Percentiles rank a stretch among this genome's conserved stretches.
These are phyloP conservation scores for Megatriorchis doriae DNA, from an alignment of 2,113 vertebrate genomes.

Conservation along the genomic window DNA sequence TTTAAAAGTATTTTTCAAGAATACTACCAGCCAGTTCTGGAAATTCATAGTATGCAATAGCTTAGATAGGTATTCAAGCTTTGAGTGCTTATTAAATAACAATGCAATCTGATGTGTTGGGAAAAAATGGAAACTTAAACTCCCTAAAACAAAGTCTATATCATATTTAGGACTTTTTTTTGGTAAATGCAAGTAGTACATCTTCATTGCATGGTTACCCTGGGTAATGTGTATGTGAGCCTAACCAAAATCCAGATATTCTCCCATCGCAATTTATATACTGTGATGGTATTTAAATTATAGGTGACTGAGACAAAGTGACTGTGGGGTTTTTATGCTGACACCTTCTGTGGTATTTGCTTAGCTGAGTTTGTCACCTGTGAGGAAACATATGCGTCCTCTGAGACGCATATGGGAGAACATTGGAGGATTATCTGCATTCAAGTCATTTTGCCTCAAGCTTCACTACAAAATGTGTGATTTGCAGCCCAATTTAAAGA, in stretches of 20 bases:
- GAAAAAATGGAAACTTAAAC: background rate
- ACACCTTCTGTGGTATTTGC: background rate
- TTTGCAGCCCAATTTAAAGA: constrained; percentile 28
- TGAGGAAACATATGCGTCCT: background rate
- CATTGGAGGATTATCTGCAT: background rate
- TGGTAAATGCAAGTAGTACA: background rate
- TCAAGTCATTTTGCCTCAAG: background rate
- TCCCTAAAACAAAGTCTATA: background rate
- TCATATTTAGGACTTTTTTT: background rate
- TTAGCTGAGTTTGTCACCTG: background rate
- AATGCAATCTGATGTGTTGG: background rate
- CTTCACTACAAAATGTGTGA: background rate
- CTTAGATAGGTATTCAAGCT: background rate
- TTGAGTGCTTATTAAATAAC: background rate
- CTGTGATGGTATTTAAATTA: background rate
- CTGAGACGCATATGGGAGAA: background rate
- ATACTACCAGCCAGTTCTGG: background rate
- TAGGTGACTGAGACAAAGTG: background rate
- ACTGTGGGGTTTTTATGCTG: background rate
- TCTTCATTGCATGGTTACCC: background rate
- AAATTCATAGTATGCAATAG: background rate
- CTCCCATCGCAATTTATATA: background rate
- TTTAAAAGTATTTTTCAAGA: background rate
- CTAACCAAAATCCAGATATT: background rate
- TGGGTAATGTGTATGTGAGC: background rate